phyloP scores from a whole-genome alignment of 2,797 vertebrate genomes.

The Fringilla coelebs region DNA sequence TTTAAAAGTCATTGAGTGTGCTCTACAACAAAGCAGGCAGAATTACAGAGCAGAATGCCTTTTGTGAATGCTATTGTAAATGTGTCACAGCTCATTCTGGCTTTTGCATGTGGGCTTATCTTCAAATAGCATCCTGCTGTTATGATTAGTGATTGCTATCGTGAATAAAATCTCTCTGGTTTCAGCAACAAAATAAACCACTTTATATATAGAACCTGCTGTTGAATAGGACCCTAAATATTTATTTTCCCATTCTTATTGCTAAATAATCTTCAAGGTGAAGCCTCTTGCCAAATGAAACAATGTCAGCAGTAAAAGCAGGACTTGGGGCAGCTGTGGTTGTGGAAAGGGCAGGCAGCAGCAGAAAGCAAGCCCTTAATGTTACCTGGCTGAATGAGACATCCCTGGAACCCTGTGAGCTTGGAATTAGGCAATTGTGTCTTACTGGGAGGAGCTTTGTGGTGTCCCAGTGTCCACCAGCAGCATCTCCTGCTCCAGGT shows the following conservation, averaged over 20 bases:
- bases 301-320: not conserved
- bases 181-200: slow-evolving; percentile 43
- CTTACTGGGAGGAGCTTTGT: not conserved
- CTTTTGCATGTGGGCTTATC: slow-evolving; percentile 6
- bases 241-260: slow-evolving; percentile 26
- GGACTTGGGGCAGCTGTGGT: not conserved
- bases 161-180: not conserved
- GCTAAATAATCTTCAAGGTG: slow-evolving; percentile 34
- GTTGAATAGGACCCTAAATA: slow-evolving; percentile 40
- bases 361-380: not conserved
- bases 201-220: slow-evolving; percentile 34
- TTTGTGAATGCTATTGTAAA: not conserved
- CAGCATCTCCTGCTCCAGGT: not conserved
- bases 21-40: not conserved
- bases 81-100: not conserved
- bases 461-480: not conserved
- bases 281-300: not conserved
- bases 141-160: slow-evolving; percentile 13
- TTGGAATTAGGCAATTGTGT: not conserved
- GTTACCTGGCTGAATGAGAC: not conserved
- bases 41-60: not conserved
- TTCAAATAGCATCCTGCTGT: slow-evolving; percentile 22
- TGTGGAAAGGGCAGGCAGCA: not conserved
- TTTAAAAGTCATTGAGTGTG: not conserved
- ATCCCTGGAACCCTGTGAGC: not conserved